Conservation (phyloP, 2,888 invertebrate species). For the Leptinotarsa juncta region DNA sequence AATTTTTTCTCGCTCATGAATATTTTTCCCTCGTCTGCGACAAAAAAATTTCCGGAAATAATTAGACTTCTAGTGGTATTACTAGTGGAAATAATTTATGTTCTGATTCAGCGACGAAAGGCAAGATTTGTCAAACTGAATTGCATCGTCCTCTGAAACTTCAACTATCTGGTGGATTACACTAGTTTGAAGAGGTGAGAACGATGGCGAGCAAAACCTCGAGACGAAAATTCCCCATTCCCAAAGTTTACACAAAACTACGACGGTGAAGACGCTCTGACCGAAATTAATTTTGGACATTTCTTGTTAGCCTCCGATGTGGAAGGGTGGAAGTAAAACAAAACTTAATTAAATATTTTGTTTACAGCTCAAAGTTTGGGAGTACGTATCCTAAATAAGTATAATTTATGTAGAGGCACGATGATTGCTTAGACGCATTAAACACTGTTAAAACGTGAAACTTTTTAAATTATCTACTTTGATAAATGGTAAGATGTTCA, state of each 20-base stretch:
- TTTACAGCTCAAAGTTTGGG: slow-evolving; percentile 30
- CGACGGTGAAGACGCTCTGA: slow-evolving; percentile 12
- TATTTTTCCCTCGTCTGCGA: too few species aligned
- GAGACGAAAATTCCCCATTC: neutral
- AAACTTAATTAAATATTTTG: slow-evolving; percentile 40
- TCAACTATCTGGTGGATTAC: neutral
- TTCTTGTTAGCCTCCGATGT: slow-evolving; percentile 7
- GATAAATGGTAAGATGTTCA: slow-evolving; percentile 33
- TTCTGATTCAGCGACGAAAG: too few species aligned
- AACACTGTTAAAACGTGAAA: slow-evolving; percentile 36
- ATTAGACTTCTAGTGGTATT: too few species aligned
- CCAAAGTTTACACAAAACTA: slow-evolving; percentile 8
- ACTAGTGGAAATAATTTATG: neutral
- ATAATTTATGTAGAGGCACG: slow-evolving; percentile 41
- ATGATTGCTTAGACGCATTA: slow-evolving; percentile 40
- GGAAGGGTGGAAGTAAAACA: slow-evolving; percentile 26
- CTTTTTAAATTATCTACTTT: slow-evolving; percentile 38
- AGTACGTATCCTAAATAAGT: slow-evolving; percentile 33
- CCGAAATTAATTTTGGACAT: slow-evolving; percentile 12
- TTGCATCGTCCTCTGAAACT: neutral
- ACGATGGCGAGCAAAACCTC: neutral
- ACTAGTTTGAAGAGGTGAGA: neutral
- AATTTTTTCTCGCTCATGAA: too few species aligned
- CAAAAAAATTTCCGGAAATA: too few species aligned
- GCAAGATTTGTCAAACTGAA: neutral